These are phyloP conservation scores for Rhinophrynus dorsalis DNA, from an alignment of 2,797 vertebrate genomes.

Conservation along the genomic window DNA sequence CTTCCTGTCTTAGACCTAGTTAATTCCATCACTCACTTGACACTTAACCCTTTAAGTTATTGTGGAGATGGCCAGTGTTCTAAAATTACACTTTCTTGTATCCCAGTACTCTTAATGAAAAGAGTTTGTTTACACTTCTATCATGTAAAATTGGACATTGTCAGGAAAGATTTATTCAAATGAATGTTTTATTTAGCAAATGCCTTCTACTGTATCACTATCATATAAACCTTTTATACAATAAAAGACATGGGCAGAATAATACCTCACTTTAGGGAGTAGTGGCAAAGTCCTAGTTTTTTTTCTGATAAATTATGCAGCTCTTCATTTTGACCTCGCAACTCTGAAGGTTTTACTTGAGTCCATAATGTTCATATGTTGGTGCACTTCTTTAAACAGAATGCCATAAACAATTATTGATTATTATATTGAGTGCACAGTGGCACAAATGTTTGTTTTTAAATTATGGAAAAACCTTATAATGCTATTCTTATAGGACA, in stretches of 20 bases:
- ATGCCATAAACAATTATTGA: too few species aligned
- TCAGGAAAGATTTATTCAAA: conserved; percentile 55
- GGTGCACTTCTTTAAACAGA: too few species aligned
- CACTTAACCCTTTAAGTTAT: too few species aligned
- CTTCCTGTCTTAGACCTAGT: too few species aligned
- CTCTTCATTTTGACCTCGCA: conserved; percentile 65
- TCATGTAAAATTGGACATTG: conserved; percentile 27
- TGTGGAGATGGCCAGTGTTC: too few species aligned
- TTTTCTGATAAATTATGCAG: conserved; percentile 68
- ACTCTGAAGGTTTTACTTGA: conserved; percentile 61
- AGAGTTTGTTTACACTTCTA: conserved; percentile 28
- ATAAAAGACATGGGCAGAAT: conserved; percentile 54
- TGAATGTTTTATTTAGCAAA: conserved; percentile 63
- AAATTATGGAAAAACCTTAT: too few species aligned
- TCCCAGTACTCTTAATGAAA: conserved; percentile 12
- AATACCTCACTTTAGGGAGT: conserved; percentile 60
- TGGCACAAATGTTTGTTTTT: too few species aligned
- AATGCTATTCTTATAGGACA: too few species aligned
- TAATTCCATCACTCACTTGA: too few species aligned
- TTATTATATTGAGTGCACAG: too few species aligned
- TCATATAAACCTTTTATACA: conserved; percentile 62
- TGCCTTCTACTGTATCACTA: conserved; percentile 57
- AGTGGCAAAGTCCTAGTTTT: conserved; percentile 62
- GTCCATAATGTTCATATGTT: conserved; percentile 56
- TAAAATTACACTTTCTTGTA: conserved; percentile 12